These are phyloP conservation scores for Porites cylindrica DNA, from an alignment of 92 coral and sea anemone genomes.

Conservation along the genomic window DNA sequence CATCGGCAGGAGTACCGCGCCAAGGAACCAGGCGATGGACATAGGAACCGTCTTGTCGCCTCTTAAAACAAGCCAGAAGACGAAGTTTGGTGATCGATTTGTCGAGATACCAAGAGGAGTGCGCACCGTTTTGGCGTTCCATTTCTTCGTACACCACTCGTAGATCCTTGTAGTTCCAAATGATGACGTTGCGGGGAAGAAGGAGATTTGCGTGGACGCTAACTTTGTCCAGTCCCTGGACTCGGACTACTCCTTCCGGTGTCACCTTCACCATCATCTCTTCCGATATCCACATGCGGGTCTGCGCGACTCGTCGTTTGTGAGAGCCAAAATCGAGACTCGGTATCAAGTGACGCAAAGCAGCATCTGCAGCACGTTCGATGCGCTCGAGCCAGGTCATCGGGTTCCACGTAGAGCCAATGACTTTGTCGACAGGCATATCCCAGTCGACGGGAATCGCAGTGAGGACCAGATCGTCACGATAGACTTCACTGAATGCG, in stretches of 20 bases:
- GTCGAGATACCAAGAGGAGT: not conserved
- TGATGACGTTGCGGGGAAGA: not conserved
- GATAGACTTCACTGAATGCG: conserved; percentile 12
- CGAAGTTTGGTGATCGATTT: conserved; percentile 22
- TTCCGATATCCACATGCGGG: conserved; percentile 3
- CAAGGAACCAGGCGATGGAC: conserved; percentile 17
- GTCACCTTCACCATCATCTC: not conserved
- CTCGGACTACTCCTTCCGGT: not conserved
- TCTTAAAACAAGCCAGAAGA: conserved; percentile 8
- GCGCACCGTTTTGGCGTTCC: not conserved
- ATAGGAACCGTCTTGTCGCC: not conserved
- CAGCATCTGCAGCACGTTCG: not conserved
- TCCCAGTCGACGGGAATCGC: conserved; percentile 21
- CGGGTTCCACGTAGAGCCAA: not conserved
- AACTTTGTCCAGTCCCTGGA: conserved; percentile 3
- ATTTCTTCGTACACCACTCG: not conserved
- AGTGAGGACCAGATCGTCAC: not conserved
- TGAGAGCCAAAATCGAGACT: not conserved
- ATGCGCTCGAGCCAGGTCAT: not conserved
- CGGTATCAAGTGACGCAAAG: not conserved
- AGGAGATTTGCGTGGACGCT: conserved; percentile 13
- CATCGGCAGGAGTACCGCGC: not conserved
- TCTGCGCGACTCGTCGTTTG: not conserved
- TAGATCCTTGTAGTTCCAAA: not conserved
- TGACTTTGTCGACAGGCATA: not conserved